A percentile compares a stretch with the other conserved stretches of the same genome.
Conservation (phyloP, 2,797 vertebrate species). For the Gymnothorax reevesii region DNA sequence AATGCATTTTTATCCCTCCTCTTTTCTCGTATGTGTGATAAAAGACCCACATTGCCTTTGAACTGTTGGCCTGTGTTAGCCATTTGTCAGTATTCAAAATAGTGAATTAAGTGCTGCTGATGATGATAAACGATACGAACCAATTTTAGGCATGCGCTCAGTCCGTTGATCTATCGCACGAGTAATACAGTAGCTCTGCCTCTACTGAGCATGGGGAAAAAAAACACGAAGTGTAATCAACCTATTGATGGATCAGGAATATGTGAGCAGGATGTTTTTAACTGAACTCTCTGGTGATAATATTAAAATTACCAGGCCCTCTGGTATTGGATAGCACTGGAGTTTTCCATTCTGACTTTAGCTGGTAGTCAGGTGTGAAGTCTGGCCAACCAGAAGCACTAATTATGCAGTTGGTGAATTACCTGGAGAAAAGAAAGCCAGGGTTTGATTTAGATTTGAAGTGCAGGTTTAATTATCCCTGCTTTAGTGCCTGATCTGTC, state of each 20-base stretch:
- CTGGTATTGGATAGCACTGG: too few relatives aligned
- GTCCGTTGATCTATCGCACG: background rate
- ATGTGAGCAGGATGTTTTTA: too few relatives aligned
- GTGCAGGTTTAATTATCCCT: too few relatives aligned
- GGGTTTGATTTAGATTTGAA: too few relatives aligned
- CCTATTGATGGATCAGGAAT: too few relatives aligned
- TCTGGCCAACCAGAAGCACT: too few relatives aligned
- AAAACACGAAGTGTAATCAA: background rate
- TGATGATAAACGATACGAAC: background rate
- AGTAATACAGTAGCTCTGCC: background rate
- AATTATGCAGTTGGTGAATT: too few relatives aligned
- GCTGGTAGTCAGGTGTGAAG: too few relatives aligned
- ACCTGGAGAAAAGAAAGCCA: too few relatives aligned
- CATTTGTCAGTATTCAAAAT: background rate
- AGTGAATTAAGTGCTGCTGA: background rate
- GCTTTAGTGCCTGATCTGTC: background rate
- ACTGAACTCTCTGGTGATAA: too few relatives aligned
- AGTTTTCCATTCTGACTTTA: too few relatives aligned
- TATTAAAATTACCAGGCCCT: too few relatives aligned
- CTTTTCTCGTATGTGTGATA: background rate
- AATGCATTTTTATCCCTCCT: background rate
- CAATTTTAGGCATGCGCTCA: background rate
- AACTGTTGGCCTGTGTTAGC: background rate
- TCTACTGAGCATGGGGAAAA: background rate
- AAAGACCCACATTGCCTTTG: background rate